Conservation (phyloP, 1,140 invertebrate species). For the Drosophila eugracilis region DNA sequence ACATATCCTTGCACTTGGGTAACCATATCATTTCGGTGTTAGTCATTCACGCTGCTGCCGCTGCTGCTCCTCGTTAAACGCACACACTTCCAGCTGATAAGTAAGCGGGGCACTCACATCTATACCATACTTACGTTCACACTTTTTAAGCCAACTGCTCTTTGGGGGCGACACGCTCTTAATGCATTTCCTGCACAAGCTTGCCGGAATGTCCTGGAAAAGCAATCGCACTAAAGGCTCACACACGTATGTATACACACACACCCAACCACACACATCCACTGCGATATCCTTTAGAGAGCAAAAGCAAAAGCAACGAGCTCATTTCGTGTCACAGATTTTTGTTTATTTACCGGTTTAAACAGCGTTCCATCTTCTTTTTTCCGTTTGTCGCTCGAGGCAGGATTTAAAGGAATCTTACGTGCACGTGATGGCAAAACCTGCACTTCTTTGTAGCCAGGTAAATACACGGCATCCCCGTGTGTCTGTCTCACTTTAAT, state of each 20-base stretch:
- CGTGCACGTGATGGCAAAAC: constrained; percentile 20
- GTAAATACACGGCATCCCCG: no score
- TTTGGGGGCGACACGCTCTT: constrained; percentile 59
- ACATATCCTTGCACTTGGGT: constrained; percentile 14
- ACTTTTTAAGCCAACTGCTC: constrained; percentile 26
- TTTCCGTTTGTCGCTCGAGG: constrained; percentile 30
- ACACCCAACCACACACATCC: neutral
- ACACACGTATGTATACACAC: constrained; percentile 28
- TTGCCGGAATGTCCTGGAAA: constrained; percentile 32
- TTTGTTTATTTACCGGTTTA: constrained; percentile 66
- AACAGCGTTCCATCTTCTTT: constrained; percentile 27
- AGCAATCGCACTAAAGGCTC: constrained; percentile 49
- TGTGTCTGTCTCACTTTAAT: constrained; percentile 21
- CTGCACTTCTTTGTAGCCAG: constrained; percentile 8
- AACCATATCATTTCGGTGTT: constrained; percentile 22
- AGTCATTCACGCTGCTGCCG: no score
- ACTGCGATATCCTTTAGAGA: constrained; percentile 43
- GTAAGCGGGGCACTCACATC: constrained; percentile 9
- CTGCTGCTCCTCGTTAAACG: constrained; percentile 14
- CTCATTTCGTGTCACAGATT: constrained; percentile 71
- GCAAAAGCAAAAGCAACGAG: constrained; percentile 35
- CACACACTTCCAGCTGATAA: constrained; percentile 19
- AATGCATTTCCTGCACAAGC: constrained; percentile 65
- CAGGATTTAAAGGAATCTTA: constrained; percentile 28
- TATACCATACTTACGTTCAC: constrained; percentile 11